Conservation (phyloP, 2,797 vertebrate genomes). For the Rhynchonycteris naso region DNA sequence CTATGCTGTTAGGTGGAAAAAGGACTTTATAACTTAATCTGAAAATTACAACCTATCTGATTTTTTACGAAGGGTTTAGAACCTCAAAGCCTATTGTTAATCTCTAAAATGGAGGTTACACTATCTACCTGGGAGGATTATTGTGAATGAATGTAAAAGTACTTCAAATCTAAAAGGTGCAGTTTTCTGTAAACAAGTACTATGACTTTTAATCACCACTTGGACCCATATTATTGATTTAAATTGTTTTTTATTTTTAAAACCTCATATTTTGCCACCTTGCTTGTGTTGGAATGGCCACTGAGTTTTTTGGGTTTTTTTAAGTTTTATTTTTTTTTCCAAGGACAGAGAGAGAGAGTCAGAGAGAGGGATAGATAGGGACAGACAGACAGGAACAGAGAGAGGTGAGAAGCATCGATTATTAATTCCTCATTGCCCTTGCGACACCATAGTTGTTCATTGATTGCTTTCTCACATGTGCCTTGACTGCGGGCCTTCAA, state of each 20-base stretch:
- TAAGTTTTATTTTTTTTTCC: too few species aligned
- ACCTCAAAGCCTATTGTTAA: constrained; percentile 50
- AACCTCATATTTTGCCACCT: neutral
- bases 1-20: neutral
- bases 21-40: constrained; percentile 60
- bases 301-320: constrained; percentile 2
- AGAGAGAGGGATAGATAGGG: too few species aligned
- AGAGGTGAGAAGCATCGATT: too few species aligned
- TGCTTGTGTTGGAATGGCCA: neutral
- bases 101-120: constrained; percentile 65
- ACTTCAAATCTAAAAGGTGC: constrained; percentile 13
- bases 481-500: too few species aligned
- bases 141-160: constrained; percentile 53
- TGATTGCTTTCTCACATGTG: too few species aligned
- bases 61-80: constrained; percentile 43
- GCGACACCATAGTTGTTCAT: too few species aligned
- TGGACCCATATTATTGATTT: neutral
- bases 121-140: neutral
- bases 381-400: too few species aligned
- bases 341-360: too few species aligned
- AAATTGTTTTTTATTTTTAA: neutral
- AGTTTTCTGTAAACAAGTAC: neutral
- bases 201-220: neutral
- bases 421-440: too few species aligned
- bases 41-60: constrained; percentile 56